Evolutionary conservation across 2,797 vertebrate genomes (phyloP).

Genomic region (Limosa lapponica): DNA sequence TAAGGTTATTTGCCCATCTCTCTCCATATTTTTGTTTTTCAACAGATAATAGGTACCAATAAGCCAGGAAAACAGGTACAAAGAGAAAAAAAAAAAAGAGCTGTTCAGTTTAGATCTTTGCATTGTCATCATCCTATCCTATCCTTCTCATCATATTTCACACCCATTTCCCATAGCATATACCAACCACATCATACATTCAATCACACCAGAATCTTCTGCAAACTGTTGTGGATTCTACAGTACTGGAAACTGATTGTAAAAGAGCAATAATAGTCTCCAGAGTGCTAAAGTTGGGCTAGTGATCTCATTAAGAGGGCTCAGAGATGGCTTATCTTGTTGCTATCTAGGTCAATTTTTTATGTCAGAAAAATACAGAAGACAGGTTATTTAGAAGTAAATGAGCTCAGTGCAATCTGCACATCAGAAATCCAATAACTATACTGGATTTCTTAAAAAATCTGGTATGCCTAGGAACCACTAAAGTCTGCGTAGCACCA

Average conservation of each 20-base stretch:
- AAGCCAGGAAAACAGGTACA: neutral
- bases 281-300: neutral
- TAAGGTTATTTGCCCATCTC: neutral
- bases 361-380: neutral
- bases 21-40: neutral
- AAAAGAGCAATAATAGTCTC: neutral
- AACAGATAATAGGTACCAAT: neutral
- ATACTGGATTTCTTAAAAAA: neutral
- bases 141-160: neutral
- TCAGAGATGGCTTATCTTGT: rapidly evolving
- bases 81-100: neutral
- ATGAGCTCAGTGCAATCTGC: neutral
- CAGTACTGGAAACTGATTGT: neutral
- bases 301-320: neutral
- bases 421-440: neutral
- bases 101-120: neutral
- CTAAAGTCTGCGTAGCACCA: neutral
- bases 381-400: neutral
- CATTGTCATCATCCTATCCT: neutral
- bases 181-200: neutral
- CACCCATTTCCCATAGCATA: neutral
- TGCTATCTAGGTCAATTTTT: neutral
- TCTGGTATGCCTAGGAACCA: rapidly evolving
- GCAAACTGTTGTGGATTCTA: neutral
- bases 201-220: neutral